Evolutionary conservation across 2,113 vertebrate species (phyloP).

Genomic region (Phalacrocorax carbo): DNA sequence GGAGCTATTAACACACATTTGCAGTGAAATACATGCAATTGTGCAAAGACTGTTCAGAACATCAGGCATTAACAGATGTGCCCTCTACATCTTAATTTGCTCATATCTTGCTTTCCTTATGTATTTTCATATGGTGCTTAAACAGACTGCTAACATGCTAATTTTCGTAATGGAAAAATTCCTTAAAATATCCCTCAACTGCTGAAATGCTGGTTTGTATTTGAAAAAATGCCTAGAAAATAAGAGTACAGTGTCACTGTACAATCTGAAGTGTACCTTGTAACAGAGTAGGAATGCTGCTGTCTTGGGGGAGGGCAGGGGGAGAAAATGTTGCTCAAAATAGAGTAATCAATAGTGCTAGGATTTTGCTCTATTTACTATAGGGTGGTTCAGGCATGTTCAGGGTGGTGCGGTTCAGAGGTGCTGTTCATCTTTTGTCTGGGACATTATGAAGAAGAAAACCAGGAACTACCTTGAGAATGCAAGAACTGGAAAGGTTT

Average conservation of each 20-base stretch:
- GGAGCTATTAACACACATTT: background rate
- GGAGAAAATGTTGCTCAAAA: background rate
- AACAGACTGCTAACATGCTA: background rate
- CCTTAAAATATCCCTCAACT: constrained; percentile 7
- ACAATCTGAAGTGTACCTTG: background rate
- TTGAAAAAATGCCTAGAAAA: background rate
- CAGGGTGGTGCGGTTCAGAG: background rate
- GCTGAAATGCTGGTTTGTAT: background rate
- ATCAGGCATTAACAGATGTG: background rate
- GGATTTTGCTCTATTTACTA: background rate
- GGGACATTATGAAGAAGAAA: background rate
- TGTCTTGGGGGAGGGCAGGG: background rate
- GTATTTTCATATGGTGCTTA: background rate
- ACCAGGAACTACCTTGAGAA: background rate
- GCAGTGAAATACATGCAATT: background rate
- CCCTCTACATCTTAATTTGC: background rate
- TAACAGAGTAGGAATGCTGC: background rate
- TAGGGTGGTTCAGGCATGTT: background rate
- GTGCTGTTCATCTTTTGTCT: background rate
- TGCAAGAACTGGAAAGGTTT: background rate
- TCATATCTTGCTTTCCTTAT: background rate
- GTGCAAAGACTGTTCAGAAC: background rate
- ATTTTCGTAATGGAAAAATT: background rate
- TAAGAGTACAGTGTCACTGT: background rate
- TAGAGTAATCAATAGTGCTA: background rate